phyloP scores from a whole-genome alignment of 92 coral and sea anemone genomes.

The Phenganax marumi region DNA sequence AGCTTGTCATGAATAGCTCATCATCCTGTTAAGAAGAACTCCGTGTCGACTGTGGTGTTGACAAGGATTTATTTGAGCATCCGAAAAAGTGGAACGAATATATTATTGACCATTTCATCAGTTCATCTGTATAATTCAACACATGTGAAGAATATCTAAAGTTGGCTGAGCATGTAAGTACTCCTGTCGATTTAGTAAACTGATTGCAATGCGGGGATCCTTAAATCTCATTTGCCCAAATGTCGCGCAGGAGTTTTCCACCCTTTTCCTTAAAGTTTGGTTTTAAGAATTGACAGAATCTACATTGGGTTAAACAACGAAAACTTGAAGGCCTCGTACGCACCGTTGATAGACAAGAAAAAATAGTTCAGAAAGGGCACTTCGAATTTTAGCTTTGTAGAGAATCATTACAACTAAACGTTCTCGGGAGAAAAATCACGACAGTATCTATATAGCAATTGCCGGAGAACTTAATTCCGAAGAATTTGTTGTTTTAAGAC shows the following conservation, averaged over 20 bases:
- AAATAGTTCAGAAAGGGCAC: no score
- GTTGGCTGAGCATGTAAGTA: background rate
- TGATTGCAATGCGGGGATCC: background rate
- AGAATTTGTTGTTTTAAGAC: conserved; percentile 27
- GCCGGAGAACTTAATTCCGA: conserved; percentile 26
- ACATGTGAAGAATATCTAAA: background rate
- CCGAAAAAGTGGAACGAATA: conserved; percentile 4
- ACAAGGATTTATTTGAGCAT: conserved; percentile 15
- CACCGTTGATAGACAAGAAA: no score
- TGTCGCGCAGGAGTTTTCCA: no score
- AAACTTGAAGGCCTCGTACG: no score
- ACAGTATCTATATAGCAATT: background rate
- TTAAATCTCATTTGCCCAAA: no score
- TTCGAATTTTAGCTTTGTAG: background rate
- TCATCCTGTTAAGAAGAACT: background rate
- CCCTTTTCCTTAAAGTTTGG: no score
- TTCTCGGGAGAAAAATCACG: background rate
- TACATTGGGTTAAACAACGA: no score
- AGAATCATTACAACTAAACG: background rate
- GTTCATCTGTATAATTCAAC: background rate
- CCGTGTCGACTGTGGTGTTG: background rate
- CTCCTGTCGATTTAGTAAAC: background rate
- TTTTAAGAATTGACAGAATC: no score
- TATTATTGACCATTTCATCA: background rate
- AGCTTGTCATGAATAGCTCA: conserved; percentile 6